These are phyloP conservation scores for Xenus cinereus DNA, from an alignment of 2,113 vertebrate genomes.

Conservation along the genomic window DNA sequence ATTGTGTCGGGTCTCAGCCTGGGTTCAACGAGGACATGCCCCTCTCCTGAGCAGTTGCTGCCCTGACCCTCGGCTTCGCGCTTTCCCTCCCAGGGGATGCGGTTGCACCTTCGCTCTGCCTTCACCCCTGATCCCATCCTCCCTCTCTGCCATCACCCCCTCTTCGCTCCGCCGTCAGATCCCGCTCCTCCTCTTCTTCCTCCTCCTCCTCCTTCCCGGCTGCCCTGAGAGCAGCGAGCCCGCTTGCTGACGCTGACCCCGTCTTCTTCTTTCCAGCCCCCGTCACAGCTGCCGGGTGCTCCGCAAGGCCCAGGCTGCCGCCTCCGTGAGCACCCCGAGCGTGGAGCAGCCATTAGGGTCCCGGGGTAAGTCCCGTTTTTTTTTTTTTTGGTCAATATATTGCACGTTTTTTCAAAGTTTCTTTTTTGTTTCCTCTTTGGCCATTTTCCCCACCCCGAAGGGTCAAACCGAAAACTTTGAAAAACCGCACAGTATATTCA, in stretches of 20 bases:
- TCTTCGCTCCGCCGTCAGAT: rapidly evolving
- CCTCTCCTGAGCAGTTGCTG: background rate
- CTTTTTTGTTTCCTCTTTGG: constrained; percentile 47
- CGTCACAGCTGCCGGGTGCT: background rate
- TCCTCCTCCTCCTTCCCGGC: background rate
- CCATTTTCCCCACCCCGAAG: background rate
- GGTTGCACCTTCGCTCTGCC: background rate
- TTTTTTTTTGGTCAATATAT: constrained; percentile 64
- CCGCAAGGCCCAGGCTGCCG: background rate
- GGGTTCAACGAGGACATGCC: too few species aligned
- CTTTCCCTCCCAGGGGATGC: background rate
- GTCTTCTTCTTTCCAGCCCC: constrained; percentile 56
- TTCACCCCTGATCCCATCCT: background rate
- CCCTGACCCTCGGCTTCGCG: rapidly evolving
- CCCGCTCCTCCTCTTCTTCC: background rate
- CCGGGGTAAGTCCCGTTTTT: constrained; percentile 57
- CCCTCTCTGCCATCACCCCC: background rate
- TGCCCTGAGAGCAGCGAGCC: background rate
- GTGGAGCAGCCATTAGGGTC: constrained; percentile 30
- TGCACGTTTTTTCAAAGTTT: constrained; percentile 73
- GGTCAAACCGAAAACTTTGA: constrained; percentile 54
- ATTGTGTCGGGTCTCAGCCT: background rate
- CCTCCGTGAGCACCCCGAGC: background rate
- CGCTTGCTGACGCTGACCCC: constrained; percentile 28
- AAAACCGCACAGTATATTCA: constrained; percentile 71